These are phyloP conservation scores for Solea solea DNA, from an alignment of 2,113 vertebrate species.

Conservation along the genomic window DNA sequence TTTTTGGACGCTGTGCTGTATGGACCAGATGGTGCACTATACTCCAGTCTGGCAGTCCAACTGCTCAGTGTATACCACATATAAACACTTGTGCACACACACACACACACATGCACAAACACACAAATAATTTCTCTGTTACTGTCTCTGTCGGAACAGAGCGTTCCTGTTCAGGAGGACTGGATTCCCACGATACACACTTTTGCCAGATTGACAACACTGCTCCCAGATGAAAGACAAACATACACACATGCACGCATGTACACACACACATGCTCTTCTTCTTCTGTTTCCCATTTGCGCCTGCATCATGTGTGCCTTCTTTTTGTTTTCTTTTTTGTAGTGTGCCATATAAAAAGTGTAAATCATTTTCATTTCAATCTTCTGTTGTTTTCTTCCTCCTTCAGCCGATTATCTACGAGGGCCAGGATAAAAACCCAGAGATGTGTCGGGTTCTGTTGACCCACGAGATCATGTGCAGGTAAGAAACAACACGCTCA, in stretches of 20 bases:
- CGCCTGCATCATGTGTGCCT: constrained; percentile 17
- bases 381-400: constrained; percentile 12
- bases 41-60: constrained; percentile 82
- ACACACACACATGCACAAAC: constrained; percentile 35
- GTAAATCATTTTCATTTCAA: background rate
- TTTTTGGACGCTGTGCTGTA: constrained; percentile 76
- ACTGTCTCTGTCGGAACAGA: constrained; percentile 74
- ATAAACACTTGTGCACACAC: constrained; percentile 67
- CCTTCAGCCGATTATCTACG: constrained; percentile 92
- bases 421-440: constrained; percentile 98
- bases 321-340: constrained; percentile 11
- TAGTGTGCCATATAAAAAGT: constrained; percentile 10
- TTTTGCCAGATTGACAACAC: constrained; percentile 68
- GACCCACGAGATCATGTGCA: constrained; percentile 99
- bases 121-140: constrained; percentile 58
- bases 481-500: constrained; percentile 82
- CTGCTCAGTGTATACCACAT: constrained; percentile 77
- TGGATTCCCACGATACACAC: constrained; percentile 71
- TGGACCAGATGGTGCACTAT: constrained; percentile 81
- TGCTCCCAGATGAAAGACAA: constrained; percentile 69
- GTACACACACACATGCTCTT: constrained; percentile 32
- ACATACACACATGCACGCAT: constrained; percentile 39
- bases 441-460: constrained; percentile 97
- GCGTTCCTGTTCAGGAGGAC: constrained; percentile 69
- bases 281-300: constrained; percentile 44